Conservation (phyloP, 2,797 vertebrate genomes). For the Lithobates sylvaticus region DNA sequence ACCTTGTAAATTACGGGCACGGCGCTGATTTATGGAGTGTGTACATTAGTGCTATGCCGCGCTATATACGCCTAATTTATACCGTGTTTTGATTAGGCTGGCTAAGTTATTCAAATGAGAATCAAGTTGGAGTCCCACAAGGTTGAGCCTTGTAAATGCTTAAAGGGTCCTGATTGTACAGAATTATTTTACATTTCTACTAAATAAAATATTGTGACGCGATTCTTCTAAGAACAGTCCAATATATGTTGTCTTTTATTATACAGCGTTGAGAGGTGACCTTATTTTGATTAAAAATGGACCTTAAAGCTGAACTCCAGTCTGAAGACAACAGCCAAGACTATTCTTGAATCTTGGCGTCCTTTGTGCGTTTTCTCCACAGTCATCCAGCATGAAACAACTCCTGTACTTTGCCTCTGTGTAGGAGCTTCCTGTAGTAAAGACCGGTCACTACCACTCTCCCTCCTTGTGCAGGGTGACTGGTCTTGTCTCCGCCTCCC, state of each 20-base stretch:
- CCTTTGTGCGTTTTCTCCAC: no score
- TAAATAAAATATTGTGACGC: neutral
- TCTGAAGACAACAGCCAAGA: no score
- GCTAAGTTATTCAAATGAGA: slow-evolving; percentile 55
- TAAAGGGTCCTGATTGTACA: slow-evolving; percentile 7
- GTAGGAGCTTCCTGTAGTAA: no score
- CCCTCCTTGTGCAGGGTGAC: no score
- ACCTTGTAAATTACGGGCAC: slow-evolving; percentile 57
- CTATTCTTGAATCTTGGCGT: no score
- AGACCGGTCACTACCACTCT: no score
- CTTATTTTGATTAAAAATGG: no score
- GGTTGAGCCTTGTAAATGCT: slow-evolving; percentile 13
- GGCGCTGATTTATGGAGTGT: slow-evolving; percentile 57
- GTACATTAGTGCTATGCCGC: slow-evolving; percentile 42
- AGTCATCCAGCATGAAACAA: no score
- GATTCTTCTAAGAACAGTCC: neutral
- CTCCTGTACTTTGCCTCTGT: no score
- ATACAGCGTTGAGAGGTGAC: no score
- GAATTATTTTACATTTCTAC: neutral
- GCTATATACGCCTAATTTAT: slow-evolving; percentile 55
- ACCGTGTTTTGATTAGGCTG: slow-evolving; percentile 57
- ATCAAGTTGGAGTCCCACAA: slow-evolving; percentile 19
- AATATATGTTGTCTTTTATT: neutral
- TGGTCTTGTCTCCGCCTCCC: no score
- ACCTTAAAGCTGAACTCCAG: no score